Evolutionary conservation across 2,113 vertebrate genomes (phyloP).

Genomic region (Phylloscopus whistleri): DNA sequence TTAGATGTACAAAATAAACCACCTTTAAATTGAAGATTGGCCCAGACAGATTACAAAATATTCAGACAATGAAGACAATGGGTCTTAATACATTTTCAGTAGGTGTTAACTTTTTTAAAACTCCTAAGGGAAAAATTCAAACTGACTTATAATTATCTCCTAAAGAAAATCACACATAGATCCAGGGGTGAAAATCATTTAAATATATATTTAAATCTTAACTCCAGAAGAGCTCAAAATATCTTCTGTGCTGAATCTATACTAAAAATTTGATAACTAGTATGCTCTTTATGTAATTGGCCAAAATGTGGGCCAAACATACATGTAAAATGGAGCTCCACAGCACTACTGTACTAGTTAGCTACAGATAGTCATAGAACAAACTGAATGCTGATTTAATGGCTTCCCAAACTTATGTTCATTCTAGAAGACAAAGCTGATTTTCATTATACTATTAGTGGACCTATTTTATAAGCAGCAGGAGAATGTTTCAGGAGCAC

Average conservation of each 20-base stretch:
- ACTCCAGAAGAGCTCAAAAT: not conserved
- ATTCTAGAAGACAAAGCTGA: not conserved
- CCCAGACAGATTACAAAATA: constrained; percentile 38
- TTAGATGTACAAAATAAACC: constrained; percentile 30
- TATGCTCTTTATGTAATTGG: not conserved
- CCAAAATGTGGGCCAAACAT: not conserved
- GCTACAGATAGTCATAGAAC: not conserved
- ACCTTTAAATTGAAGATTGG: constrained; percentile 26
- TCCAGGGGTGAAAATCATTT: not conserved
- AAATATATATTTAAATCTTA: not conserved
- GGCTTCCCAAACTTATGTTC: not conserved
- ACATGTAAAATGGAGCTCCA: not conserved
- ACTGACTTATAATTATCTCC: constrained; percentile 1
- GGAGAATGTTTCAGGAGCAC: no score
- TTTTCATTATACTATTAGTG: not conserved
- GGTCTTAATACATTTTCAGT: not conserved
- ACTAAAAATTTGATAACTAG: not conserved
- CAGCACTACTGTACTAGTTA: not conserved
- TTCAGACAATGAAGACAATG: constrained; percentile 48
- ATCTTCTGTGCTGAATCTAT: not conserved
- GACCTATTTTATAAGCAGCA: not conserved
- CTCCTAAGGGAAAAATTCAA: not conserved
- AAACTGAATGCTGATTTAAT: not conserved
- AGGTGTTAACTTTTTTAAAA: constrained; percentile 18
- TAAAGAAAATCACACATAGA: not conserved